Base-by-base conservation (phyloP, 2,113 vertebrate genomes). In the Ammospiza nelsoni region DNA sequence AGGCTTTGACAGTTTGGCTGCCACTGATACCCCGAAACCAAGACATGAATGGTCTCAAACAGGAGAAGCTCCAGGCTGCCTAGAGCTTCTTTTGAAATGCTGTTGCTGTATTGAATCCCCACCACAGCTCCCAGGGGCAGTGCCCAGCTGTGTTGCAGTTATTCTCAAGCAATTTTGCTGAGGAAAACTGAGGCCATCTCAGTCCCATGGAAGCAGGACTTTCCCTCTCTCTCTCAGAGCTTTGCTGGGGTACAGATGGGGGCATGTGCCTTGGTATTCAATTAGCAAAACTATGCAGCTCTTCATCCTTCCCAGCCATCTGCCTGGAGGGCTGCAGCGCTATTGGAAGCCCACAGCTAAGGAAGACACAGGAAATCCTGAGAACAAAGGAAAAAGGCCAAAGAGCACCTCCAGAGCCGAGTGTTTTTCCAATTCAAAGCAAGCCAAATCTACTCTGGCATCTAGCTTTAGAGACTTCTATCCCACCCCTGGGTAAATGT, bases 231-330 rank as follows among this genome's bases (percentile, higher is more conserved):
- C 43, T 41, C 51, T 76, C 39, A n/a, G 44, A 91, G 75, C 71
- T 83, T 80, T 65, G 65, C 72, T 86, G 63, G 46, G 85, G 76
- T 91, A 90, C 75, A 44, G 52, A 68, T 1, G 0, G 23, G 39
- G 85, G 51, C 65, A 24, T 0, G 0, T 65, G 82, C 31, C 27
- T 80, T 80, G 57, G 22, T 86, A 71, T 86, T 91, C 79, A 88
- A 83, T 92, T 87, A 91, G 23, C 66, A n/a, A 80, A 95, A 89
- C 72, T 88, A 68, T 84, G 79, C 79, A 91, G 68, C 20, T 57
- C 57, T 90, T 85, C 68, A 11, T 76, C 19, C 52, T 77, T 86
- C 65, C 41, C 0, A 2, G 11, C 58, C 1, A 1, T 43, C 94
- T 80, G 82, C 67, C 83, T 83, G 67, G 63, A 91, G 82, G 82